Evolutionary conservation across 2,888 invertebrate genomes (phyloP).

Genomic region (Epinotia bilunana): DNA sequence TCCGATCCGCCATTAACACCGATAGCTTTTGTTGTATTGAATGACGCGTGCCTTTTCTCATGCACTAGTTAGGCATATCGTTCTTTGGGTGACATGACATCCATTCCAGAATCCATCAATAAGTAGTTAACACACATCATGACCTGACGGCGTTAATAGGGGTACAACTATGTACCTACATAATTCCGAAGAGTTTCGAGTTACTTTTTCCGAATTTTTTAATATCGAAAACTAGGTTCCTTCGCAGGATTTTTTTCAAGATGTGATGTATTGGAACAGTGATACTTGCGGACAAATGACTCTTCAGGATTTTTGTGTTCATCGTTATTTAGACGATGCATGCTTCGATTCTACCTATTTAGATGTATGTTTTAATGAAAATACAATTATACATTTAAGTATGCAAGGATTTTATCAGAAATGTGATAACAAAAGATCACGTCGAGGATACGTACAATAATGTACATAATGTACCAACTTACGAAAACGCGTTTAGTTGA

Average conservation of each 20-base stretch:
- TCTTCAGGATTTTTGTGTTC: no score
- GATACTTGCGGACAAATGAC: no score
- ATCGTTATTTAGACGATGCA: no score
- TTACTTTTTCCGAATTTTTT: no score
- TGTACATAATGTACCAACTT: neutral
- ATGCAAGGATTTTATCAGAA: neutral
- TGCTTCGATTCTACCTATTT: neutral
- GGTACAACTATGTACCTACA: no score
- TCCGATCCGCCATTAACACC: slow-evolving; percentile 37
- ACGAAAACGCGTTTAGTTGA: neutral
- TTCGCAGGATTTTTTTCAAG: no score
- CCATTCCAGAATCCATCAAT: slow-evolving; percentile 1
- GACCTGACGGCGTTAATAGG: no score
- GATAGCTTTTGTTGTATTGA: slow-evolving; percentile 36
- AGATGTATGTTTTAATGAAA: neutral
- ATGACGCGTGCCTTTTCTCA: slow-evolving; percentile 54
- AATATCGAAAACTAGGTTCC: no score
- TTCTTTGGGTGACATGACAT: slow-evolving; percentile 24
- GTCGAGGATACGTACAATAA: neutral
- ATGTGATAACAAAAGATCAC: neutral
- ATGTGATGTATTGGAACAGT: no score
- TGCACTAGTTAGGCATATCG: slow-evolving; percentile 51
- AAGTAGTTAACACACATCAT: neutral
- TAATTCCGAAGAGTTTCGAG: no score
- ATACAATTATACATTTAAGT: neutral